Percentiles rank a stretch among this genome's conserved stretches.
These are phyloP conservation scores for Caenorhabditis tropicalis DNA, from an alignment of 1,140 invertebrate species.

Conservation along the genomic window DNA sequence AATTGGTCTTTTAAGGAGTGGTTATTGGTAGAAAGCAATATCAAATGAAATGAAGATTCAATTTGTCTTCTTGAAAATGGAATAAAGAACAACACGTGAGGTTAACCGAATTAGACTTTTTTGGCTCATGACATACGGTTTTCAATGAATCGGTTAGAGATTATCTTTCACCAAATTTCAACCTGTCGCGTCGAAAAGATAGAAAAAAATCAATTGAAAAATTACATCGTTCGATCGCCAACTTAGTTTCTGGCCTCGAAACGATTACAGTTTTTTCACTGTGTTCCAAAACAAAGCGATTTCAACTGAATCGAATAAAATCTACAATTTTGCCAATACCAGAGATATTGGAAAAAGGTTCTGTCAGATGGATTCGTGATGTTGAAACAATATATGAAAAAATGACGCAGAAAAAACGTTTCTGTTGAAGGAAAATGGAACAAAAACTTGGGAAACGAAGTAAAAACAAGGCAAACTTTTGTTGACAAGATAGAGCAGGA, in stretches of 20 bases:
- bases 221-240: too few species aligned
- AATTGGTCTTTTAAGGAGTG: background rate
- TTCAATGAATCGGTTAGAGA: background rate
- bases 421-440: background rate
- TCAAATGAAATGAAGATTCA: background rate
- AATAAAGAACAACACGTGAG: background rate
- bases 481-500: background rate
- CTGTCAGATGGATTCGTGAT: background rate
- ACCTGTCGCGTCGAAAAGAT: background rate
- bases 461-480: background rate
- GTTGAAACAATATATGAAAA: background rate
- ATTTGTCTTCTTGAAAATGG: background rate
- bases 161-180: background rate
- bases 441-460: background rate
- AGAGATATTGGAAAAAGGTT: background rate
- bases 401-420: conserved; percentile 8
- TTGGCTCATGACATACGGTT: background rate
- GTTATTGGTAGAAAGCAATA: background rate
- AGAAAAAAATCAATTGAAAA: background rate
- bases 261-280: too few species aligned
- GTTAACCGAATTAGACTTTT: background rate
- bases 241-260: too few species aligned
- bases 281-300: background rate
- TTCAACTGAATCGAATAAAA: background rate
- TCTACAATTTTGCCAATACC: background rate